phyloP scores from a whole-genome alignment of 2,888 invertebrate species.

The Calameuta filiformis region DNA sequence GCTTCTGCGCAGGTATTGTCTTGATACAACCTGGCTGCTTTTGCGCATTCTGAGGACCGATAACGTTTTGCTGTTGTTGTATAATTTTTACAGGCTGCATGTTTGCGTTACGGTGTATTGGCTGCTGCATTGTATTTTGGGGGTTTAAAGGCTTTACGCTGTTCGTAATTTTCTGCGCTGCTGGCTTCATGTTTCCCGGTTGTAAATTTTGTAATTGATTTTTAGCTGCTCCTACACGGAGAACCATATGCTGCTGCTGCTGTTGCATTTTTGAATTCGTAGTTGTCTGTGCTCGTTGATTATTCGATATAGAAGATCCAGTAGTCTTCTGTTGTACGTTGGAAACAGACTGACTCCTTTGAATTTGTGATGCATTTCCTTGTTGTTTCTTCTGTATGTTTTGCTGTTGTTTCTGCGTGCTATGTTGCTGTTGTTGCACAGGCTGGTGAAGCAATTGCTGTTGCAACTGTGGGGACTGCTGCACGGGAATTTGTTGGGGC shows the following conservation, averaged over 20 bases:
- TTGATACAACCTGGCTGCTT: constrained; percentile 61
- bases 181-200: constrained; percentile 37
- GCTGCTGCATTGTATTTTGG: constrained; percentile 40
- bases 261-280: constrained; percentile 37
- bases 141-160: constrained; percentile 41
- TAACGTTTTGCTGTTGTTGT: constrained; percentile 54
- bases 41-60: constrained; percentile 46
- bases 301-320: constrained; percentile 34
- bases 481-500: constrained; percentile 24
- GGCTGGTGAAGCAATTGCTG: constrained; percentile 36
- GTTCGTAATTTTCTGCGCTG: constrained; percentile 42
- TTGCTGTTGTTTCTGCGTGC: constrained; percentile 25
- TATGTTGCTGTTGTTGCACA: constrained; percentile 20
- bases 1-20: constrained; percentile 58
- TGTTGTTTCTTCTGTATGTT: constrained; percentile 31
- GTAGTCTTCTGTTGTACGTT: constrained; percentile 45
- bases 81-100: constrained; percentile 70
- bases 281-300: constrained; percentile 36
- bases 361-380: constrained; percentile 31
- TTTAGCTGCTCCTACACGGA: constrained; percentile 51
- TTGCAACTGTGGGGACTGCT: constrained; percentile 33
- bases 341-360: constrained; percentile 37
- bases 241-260: constrained; percentile 48
- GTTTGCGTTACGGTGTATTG: constrained; percentile 36
- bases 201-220: constrained; percentile 39